Percentiles rank a stretch among this genome's conserved stretches.
Conservation (phyloP, 2,797 vertebrate genomes). For the Acipenser ruthenus region DNA sequence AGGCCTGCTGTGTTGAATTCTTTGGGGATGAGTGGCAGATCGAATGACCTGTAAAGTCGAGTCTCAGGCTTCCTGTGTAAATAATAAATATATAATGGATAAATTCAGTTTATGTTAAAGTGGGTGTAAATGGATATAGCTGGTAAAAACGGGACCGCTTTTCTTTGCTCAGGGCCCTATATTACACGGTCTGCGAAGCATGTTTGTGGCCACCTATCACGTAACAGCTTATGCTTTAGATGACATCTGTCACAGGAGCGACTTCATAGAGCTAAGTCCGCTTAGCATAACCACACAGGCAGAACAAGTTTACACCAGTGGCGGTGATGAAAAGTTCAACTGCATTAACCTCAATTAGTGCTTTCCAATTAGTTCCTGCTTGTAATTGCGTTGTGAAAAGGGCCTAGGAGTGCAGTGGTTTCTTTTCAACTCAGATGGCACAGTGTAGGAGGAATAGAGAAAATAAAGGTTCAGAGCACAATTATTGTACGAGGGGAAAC, state of each 20-base stretch:
- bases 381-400: not conserved
- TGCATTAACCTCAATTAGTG: slow-evolving; percentile 2
- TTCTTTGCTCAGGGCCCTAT: not conserved
- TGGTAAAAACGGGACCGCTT: not conserved
- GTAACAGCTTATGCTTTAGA: not conserved
- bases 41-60: slow-evolving; percentile 4
- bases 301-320: not conserved
- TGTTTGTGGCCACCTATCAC: not conserved
- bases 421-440: not conserved
- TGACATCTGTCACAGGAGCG: not conserved
- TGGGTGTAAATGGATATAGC: slow-evolving; percentile 3
- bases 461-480: too few relatives aligned
- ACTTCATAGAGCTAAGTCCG: not conserved
- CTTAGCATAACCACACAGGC: not conserved
- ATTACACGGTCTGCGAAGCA: not conserved
- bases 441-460: not conserved
- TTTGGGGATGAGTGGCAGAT: not conserved
- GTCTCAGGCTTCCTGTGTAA: not conserved
- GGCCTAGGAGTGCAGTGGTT: not conserved
- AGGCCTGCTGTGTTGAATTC: not conserved
- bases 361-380: slow-evolving; percentile 1
- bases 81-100: not conserved
- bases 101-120: slow-evolving; percentile 13
- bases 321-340: slow-evolving; percentile 5
- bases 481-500: too few relatives aligned